Evolutionary conservation across 2,113 vertebrate species (phyloP), one percentile per base, ranked within the genome.

Genomic region (Brienomyrus longianalis): DNA sequence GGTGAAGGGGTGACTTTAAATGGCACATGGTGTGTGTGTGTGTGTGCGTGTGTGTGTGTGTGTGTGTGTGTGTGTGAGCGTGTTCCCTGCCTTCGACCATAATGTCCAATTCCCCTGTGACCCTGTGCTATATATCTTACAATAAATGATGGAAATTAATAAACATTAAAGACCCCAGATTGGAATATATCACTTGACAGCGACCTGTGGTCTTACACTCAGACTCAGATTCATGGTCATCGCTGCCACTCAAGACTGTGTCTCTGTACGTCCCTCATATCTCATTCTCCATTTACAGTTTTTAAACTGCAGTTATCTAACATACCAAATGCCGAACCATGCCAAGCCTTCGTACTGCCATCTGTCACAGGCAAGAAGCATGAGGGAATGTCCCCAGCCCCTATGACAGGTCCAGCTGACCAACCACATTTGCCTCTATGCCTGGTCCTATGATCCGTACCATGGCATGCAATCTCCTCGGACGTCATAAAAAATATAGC

Each of bases 251-350:
- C 21, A 8, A 87, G 3, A 50, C 7, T 56, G 51, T 21, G 27
- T 87, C n/a, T 19, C 51, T 80, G 74, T 8, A 6, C 0, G 15
- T 39, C 51, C 27, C 13, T 31, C 31, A 15, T 27, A 56, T 56
- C 39, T 87, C 48, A 35, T 54, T 35, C 51, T 39, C 85, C 48
- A 56, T 87, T 87, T 87, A 87, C 51, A 31, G 85, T 54, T 87
- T 54, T 39, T 87, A 54, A 54, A 54, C 85, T 9, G 50, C 85
- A 56, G 47, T 87, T 54, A 87, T 87, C 85, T 87, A 87, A 87
- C 27, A 35, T 39, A 54, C 50, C 47, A 39, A 47, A 84, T 45
- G 47, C 45, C 19, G 48, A 84, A n/a, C 21, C 83, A 21, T 80
- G 74, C 74, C 74, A 80, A 84, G 45, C 23, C 45, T 84, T 84